Conservation (phyloP, 2,797 vertebrate genomes). For the Adrianichthys oophorus region DNA sequence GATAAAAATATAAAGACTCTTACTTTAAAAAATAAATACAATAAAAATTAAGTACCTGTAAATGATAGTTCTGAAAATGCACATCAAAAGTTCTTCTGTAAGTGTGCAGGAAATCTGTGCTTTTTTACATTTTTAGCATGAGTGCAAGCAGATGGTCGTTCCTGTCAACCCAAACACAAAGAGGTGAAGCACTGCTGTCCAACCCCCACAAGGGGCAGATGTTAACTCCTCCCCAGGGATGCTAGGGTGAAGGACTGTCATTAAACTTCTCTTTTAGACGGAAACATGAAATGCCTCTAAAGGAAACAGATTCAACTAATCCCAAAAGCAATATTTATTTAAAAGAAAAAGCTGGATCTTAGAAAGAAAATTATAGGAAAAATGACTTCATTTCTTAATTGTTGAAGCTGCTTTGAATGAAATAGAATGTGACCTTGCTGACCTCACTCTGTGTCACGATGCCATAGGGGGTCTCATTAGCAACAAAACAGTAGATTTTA, state of each 20-base stretch:
- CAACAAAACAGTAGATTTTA: slow-evolving; percentile 16
- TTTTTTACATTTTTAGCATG: slow-evolving; percentile 47
- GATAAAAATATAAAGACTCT: slow-evolving; percentile 29
- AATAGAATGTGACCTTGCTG: slow-evolving; percentile 13
- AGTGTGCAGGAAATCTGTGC: slow-evolving; percentile 44
- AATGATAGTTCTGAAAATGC: background rate
- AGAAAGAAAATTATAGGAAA: background rate
- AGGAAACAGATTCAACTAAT: slow-evolving; percentile 1
- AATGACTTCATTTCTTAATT: background rate
- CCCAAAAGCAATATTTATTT: background rate
- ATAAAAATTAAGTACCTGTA: background rate
- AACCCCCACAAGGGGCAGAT: slow-evolving; percentile 68
- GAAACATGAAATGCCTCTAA: slow-evolving; percentile 15
- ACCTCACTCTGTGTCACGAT: slow-evolving; percentile 15
- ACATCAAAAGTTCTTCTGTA: slow-evolving; percentile 8
- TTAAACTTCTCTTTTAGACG: slow-evolving; percentile 21
- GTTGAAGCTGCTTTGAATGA: slow-evolving; percentile 10
- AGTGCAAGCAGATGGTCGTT: slow-evolving; percentile 69
- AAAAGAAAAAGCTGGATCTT: background rate
- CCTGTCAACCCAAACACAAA: slow-evolving; percentile 70
- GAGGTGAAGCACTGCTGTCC: slow-evolving; percentile 56
- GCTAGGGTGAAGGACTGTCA: slow-evolving; percentile 43
- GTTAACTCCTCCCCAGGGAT: slow-evolving; percentile 67
- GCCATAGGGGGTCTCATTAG: slow-evolving; percentile 37
- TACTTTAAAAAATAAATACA: background rate